Evolutionary conservation across 1,140 invertebrate genomes (phyloP).

Genomic region (Lordiphosa collinella): DNA sequence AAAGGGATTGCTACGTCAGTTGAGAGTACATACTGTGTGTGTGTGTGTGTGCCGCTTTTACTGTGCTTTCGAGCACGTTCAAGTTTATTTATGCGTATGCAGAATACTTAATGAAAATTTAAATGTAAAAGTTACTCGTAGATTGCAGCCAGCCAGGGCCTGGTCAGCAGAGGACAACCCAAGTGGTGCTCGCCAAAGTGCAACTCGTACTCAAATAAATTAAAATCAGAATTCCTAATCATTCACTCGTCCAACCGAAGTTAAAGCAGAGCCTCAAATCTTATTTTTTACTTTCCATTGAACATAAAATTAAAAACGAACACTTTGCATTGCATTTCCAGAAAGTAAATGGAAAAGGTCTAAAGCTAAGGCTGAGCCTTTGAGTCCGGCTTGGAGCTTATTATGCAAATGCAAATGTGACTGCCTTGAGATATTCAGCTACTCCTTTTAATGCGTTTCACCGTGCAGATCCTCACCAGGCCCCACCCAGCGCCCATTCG

Average conservation of each 20-base stretch:
- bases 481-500: conserved; percentile 37
- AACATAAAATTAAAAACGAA: conserved; percentile 40
- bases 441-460: conserved; percentile 62
- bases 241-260: too few relatives aligned
- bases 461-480: not conserved
- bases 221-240: not conserved
- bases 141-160: conserved; percentile 25
- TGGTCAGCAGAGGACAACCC: conserved; percentile 2
- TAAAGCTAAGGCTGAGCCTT: conserved; percentile 42
- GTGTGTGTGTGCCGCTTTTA: conserved; percentile 45
- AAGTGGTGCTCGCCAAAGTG: not conserved
- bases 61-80: conserved; percentile 70
- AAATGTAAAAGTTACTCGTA: conserved; percentile 76
- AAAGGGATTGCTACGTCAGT: conserved; percentile 71
- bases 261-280: too few relatives aligned
- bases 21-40: conserved; percentile 21
- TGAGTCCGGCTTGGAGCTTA: conserved; percentile 53
- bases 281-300: too few relatives aligned
- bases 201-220: conserved; percentile 6
- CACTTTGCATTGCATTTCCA: conserved; percentile 3
- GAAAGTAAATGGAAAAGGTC: not conserved
- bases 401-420: conserved; percentile 62
- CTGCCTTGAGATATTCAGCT: conserved; percentile 33
- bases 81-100: conserved; percentile 79
- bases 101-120: conserved; percentile 79